A percentile compares a stretch with the other conserved stretches of the same genome.
Evolutionary conservation across 2,113 vertebrate species (phyloP).

Genomic region (Cyanoderma ruficeps): DNA sequence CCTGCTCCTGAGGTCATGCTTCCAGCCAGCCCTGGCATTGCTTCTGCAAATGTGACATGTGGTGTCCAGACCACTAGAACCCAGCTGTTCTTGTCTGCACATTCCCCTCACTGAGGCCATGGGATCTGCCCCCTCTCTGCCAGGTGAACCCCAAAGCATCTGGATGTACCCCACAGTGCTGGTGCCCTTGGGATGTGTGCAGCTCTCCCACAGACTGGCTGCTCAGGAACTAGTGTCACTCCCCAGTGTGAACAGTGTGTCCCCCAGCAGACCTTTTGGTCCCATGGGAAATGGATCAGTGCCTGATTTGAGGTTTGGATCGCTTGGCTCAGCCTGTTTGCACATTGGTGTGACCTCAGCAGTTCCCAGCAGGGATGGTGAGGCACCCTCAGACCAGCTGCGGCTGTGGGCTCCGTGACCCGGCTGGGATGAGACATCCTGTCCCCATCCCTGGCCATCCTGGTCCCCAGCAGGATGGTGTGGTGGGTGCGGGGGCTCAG

Average conservation of each 20-base stretch:
- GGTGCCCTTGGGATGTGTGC: not conserved
- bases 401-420: not conserved
- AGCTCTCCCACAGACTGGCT: not conserved
- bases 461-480: not conserved
- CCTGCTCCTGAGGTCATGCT: not conserved
- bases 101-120: accelerated
- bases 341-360: not conserved
- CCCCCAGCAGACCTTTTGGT: not conserved
- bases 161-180: not conserved
- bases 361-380: not conserved
- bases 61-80: not conserved
- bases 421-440: not conserved
- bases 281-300: not conserved
- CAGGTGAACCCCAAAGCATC: not conserved
- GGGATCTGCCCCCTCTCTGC: not conserved
- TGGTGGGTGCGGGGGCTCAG: not conserved
- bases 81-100: accelerated
- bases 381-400: not conserved
- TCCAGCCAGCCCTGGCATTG: not conserved
- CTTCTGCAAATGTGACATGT: not conserved
- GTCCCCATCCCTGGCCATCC: not conserved
- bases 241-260: not conserved
- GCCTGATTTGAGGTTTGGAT: conserved; percentile 45
- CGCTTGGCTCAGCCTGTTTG: not conserved
- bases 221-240: not conserved